Evolutionary conservation across 2,888 invertebrate genomes (phyloP).

Genomic region (Epistrophella euchroma): DNA sequence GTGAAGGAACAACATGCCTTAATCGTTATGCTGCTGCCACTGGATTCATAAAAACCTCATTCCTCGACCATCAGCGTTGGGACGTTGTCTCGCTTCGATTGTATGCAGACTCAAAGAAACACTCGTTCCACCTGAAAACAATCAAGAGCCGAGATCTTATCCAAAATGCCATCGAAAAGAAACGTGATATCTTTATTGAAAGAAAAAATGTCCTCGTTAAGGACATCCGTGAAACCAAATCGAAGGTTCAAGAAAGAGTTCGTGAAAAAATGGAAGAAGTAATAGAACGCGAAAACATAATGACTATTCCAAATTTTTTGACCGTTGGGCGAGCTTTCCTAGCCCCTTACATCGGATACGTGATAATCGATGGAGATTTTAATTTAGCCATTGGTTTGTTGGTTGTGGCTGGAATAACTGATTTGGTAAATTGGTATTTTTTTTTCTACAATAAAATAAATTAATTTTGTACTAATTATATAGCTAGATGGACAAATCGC

Average conservation of each 20-base stretch:
- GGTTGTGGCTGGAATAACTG: conserved; percentile 94
- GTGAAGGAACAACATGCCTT: conserved; percentile 79
- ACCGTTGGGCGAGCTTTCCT: conserved; percentile 93
- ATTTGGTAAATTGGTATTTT: conserved; percentile 88
- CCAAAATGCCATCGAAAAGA: conserved; percentile 86
- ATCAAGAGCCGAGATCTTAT: conserved; percentile 85
- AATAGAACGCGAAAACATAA: conserved; percentile 91
- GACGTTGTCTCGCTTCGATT: conserved; percentile 81
- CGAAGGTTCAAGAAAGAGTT: conserved; percentile 89
- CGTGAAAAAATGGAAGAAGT: conserved; percentile 90
- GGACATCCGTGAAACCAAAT: conserved; percentile 89
- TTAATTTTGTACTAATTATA: conserved; percentile 76
- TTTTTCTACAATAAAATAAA: conserved; percentile 5
- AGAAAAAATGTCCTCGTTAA: conserved; percentile 88
- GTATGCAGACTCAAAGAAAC: conserved; percentile 82
- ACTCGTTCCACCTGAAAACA: conserved; percentile 80
- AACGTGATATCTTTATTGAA: conserved; percentile 86
- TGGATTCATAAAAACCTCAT: conserved; percentile 82
- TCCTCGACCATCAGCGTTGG: conserved; percentile 82
- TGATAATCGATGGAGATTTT: conserved; percentile 93
- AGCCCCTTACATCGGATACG: conserved; percentile 95
- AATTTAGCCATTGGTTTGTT: conserved; percentile 92
- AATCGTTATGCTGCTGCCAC: conserved; percentile 83
- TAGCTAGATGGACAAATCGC: conserved; percentile 98
- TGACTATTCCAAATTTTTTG: conserved; percentile 96